Conservation (phyloP, 2,797 vertebrate genomes). For the Poecile montanus region DNA sequence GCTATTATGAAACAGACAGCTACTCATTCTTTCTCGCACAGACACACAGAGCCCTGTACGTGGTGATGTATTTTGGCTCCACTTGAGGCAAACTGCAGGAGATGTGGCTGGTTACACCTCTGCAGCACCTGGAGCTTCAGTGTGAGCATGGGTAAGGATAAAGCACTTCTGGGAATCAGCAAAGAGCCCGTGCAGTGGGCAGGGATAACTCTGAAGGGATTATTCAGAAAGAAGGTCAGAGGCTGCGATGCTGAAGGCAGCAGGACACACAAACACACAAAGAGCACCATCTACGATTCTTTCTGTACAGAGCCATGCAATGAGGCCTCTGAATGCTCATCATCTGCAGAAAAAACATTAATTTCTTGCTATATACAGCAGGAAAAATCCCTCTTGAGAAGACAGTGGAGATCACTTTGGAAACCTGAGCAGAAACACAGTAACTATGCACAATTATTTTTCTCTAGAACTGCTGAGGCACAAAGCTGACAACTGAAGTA, state of each 20-base stretch:
- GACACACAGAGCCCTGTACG: too few species aligned
- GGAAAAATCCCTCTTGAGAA: neutral
- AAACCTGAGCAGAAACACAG: neutral
- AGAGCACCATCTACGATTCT: rapidly evolving
- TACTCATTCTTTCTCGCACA: neutral
- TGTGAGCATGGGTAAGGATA: neutral
- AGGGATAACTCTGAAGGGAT: neutral
- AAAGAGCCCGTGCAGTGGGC: neutral
- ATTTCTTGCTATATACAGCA: neutral
- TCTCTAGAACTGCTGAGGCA: neutral
- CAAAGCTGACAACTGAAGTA: neutral
- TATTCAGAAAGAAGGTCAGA: neutral
- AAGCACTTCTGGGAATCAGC: rapidly evolving
- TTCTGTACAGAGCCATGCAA: neutral
- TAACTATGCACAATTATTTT: neutral
- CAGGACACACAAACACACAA: neutral
- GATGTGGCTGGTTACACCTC: neutral
- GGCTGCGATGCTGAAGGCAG: neutral
- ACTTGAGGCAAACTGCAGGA: neutral
- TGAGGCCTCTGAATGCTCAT: neutral
- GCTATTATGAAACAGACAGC: neutral
- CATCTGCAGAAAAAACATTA: neutral
- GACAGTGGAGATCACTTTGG: neutral
- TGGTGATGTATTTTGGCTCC: neutral
- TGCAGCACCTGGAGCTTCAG: neutral